A percentile compares a stretch with the other conserved stretches of the same genome.
Conservation (phyloP, 2,888 invertebrate species). For the Hyppa rectilinea region DNA sequence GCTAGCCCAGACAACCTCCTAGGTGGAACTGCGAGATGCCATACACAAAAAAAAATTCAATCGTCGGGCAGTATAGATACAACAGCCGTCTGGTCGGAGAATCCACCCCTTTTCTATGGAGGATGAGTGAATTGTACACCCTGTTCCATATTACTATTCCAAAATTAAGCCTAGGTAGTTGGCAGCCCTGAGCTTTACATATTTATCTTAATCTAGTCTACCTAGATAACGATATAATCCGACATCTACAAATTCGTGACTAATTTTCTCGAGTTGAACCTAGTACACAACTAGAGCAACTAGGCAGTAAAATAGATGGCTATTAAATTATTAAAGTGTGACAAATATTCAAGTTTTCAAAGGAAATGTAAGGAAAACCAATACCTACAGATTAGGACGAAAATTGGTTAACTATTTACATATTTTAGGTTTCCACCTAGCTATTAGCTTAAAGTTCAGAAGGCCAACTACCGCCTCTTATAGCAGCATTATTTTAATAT, state of each 20-base stretch:
- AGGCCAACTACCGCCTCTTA: too few species aligned
- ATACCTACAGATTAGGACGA: background rate
- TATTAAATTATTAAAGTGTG: background rate
- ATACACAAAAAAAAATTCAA: too few species aligned
- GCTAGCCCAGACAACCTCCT: too few species aligned
- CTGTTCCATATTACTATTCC: too few species aligned
- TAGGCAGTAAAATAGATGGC: slow-evolving; percentile 12
- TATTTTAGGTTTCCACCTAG: background rate
- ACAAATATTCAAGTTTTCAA: slow-evolving; percentile 38
- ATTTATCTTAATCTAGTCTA: slow-evolving; percentile 1
- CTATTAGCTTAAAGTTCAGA: slow-evolving; percentile 18
- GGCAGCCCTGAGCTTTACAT: background rate
- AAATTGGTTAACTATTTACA: background rate
- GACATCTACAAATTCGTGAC: slow-evolving; percentile 25
- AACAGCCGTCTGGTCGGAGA: too few species aligned
- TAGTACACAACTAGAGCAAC: slow-evolving; percentile 1
- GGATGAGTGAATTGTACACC: too few species aligned
- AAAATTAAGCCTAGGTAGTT: too few species aligned
- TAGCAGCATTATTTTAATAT: too few species aligned
- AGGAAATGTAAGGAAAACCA: slow-evolving; percentile 46
- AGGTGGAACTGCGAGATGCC: too few species aligned
- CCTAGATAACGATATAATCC: background rate
- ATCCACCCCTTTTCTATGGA: too few species aligned
- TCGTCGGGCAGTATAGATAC: too few species aligned
- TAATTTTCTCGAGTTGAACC: slow-evolving; percentile 23